These are phyloP conservation scores for Drosophila borealis DNA, from an alignment of 2,888 invertebrate genomes.

Conservation along the genomic window DNA sequence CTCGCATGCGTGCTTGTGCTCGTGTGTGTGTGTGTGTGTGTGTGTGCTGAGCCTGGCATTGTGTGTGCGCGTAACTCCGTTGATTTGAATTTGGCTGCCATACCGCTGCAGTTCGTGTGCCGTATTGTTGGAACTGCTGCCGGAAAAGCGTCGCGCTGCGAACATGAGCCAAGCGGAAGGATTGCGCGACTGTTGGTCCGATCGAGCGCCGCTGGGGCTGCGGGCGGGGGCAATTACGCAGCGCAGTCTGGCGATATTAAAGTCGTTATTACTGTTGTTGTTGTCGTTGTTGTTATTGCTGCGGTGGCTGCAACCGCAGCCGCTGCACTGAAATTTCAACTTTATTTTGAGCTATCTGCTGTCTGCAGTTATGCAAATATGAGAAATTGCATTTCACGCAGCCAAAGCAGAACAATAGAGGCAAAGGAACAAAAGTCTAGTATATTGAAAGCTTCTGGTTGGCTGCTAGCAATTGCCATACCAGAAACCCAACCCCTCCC, in stretches of 20 bases:
- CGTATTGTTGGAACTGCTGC: conserved; percentile 64
- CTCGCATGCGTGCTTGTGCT: neutral
- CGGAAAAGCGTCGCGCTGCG: conserved; percentile 65
- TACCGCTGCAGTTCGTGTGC: conserved; percentile 39
- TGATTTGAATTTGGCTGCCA: conserved; percentile 67
- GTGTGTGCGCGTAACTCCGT: conserved; percentile 68
- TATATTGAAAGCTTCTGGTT: conserved; percentile 66
- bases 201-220: neutral
- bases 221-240: conserved; percentile 66
- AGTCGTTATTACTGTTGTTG: conserved; percentile 49
- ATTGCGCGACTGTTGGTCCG: conserved; percentile 44
- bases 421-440: conserved; percentile 70
- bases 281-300: conserved; percentile 20
- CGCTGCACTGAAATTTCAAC: conserved; percentile 70
- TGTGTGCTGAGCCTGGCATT: conserved; percentile 24
- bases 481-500: too few species aligned
- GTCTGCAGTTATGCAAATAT: conserved; percentile 80
- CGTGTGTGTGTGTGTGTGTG: conserved; percentile 12
- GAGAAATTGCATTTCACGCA: conserved; percentile 79
- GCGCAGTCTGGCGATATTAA: conserved; percentile 71
- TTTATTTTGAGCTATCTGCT: conserved; percentile 79
- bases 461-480: conserved; percentile 11
- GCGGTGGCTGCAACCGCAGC: conserved; percentile 36
- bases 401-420: conserved; percentile 67
- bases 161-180: conserved; percentile 66